phyloP scores from a whole-genome alignment of 2,888 invertebrate genomes.

The Polydrusus cervinus region DNA sequence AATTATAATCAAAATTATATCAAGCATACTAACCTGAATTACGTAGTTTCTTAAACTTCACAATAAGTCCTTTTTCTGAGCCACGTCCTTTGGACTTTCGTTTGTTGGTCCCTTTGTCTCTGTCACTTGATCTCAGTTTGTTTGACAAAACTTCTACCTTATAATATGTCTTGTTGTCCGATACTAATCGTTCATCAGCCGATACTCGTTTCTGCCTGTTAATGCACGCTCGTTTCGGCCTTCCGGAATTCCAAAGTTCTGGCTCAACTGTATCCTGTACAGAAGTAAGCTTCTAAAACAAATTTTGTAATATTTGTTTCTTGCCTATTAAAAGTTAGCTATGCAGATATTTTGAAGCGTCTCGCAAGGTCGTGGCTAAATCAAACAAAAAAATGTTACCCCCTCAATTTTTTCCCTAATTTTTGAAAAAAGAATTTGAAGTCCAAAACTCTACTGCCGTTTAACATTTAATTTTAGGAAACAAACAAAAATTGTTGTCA shows the following conservation, averaged over 20 bases:
- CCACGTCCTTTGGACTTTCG: constrained; percentile 57
- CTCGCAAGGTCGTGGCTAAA: too few relatives aligned
- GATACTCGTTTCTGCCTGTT: constrained; percentile 66
- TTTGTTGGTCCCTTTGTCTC: constrained; percentile 50
- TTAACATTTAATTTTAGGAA: too few relatives aligned
- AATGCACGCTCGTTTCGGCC: constrained; percentile 67
- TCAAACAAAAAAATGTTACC: too few relatives aligned
- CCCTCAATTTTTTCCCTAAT: too few relatives aligned
- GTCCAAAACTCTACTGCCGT: too few relatives aligned
- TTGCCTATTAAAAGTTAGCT: neutral
- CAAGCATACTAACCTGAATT: constrained; percentile 70
- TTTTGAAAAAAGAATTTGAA: too few relatives aligned
- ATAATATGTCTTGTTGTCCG: constrained; percentile 76
- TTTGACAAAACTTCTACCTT: constrained; percentile 83
- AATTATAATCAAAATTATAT: too few relatives aligned
- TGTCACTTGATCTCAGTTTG: constrained; percentile 77
- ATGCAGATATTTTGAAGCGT: too few relatives aligned
- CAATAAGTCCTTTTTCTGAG: constrained; percentile 69
- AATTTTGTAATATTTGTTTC: constrained; percentile 6
- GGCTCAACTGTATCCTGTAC: constrained; percentile 54
- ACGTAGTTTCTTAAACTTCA: constrained; percentile 84
- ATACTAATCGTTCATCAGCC: constrained; percentile 74
- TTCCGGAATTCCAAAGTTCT: constrained; percentile 67
- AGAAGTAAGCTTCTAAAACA: constrained; percentile 60
- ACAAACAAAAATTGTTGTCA: too few relatives aligned